A percentile compares a stretch with the other conserved stretches of the same genome.
phyloP scores from a whole-genome alignment of 2,888 invertebrate genomes.

The Leucozona laternaria region DNA sequence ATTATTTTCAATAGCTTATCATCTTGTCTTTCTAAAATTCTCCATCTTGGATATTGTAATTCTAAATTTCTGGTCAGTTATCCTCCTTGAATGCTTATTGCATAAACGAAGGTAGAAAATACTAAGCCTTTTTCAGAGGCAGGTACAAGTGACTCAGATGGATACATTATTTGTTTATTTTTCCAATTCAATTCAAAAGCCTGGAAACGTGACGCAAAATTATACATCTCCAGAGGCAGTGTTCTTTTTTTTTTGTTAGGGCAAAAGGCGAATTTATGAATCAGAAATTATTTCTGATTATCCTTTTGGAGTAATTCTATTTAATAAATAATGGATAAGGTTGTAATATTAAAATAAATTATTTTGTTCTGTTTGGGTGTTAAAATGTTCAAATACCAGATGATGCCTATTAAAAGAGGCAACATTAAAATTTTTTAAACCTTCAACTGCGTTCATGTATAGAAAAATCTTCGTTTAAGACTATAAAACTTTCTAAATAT shows the following conservation, averaged over 20 bases:
- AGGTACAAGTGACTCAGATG: background rate
- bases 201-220: constrained; percentile 14
- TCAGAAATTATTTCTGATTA: constrained; percentile 57
- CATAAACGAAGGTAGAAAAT: too few species aligned
- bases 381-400: constrained; percentile 12
- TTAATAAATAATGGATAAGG: constrained; percentile 65
- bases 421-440: background rate
- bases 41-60: too few species aligned
- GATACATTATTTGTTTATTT: background rate
- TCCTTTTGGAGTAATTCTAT: constrained; percentile 50
- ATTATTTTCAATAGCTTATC: too few species aligned
- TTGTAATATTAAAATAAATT: constrained; percentile 59
- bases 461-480: too few species aligned
- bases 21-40: too few species aligned
- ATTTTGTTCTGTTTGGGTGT: constrained; percentile 4
- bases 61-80: too few species aligned
- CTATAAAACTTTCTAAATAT: too few species aligned
- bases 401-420: background rate
- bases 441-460: too few species aligned
- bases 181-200: background rate
- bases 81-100: too few species aligned
- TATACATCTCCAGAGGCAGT: background rate
- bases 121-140: too few species aligned
- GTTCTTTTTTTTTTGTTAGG: background rate
- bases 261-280: constrained; percentile 60